Evolutionary conservation across 2,797 vertebrate genomes (phyloP).

Genomic region (Bradypodion pumilum): DNA sequence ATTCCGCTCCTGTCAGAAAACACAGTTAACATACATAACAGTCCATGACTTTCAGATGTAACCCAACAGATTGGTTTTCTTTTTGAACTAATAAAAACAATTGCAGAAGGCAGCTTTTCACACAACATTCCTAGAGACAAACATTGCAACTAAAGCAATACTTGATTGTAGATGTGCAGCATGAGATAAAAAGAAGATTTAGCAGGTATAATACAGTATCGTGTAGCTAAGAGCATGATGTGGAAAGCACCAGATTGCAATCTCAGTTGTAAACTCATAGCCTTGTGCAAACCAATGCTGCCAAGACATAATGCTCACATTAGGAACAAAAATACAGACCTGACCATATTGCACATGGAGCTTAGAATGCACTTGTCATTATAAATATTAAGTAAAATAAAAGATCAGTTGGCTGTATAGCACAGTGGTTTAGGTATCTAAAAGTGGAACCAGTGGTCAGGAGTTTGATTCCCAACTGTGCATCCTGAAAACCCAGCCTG

Average conservation of each 20-base stretch:
- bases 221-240: background rate
- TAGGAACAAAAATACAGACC: background rate
- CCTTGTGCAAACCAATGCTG: background rate
- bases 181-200: background rate
- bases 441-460: too few species aligned
- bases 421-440: too few species aligned
- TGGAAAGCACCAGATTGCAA: background rate
- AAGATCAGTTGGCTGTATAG: too few species aligned
- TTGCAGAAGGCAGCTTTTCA: background rate
- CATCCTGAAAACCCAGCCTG: too few species aligned
- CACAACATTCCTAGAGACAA: background rate
- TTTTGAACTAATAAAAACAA: background rate
- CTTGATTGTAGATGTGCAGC: background rate
- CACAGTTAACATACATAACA: too few species aligned
- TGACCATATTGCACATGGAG: background rate
- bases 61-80: background rate
- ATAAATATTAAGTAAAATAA: too few species aligned
- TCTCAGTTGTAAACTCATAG: background rate
- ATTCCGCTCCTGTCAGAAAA: too few species aligned
- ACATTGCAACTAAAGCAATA: background rate
- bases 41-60: background rate
- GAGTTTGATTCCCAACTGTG: too few species aligned
- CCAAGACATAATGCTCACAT: background rate
- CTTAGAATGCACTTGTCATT: background rate
- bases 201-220: too few species aligned